phyloP scores from a whole-genome alignment of 1,140 invertebrate species.

The Dreissena polymorpha region DNA sequence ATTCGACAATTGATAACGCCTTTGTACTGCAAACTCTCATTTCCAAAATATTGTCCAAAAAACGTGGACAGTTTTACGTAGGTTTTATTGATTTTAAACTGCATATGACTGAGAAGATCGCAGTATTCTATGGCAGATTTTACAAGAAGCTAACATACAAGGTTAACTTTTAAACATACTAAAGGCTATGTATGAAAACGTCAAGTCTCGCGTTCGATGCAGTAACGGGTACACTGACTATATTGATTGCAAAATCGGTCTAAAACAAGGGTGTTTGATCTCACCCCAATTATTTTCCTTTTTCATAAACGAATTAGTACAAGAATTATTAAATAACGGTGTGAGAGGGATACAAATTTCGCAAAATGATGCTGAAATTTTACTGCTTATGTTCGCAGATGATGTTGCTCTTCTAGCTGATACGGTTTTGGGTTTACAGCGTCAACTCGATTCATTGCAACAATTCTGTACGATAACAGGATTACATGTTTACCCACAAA shows the following conservation, averaged over 20 bases:
- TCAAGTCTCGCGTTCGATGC: too few species aligned
- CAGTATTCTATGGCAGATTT: neutral
- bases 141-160: too few species aligned
- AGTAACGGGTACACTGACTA: neutral
- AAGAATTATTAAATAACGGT: slow-evolving; percentile 13
- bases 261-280: neutral
- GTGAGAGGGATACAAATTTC: slow-evolving; percentile 25
- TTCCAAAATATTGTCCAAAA: slow-evolving; percentile 46
- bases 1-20: slow-evolving; percentile 48
- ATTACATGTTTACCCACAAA: neutral
- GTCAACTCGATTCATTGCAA: neutral
- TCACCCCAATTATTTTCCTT: slow-evolving; percentile 41
- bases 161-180: too few species aligned
- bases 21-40: slow-evolving; percentile 32
- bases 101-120: slow-evolving; percentile 4
- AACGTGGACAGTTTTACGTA: slow-evolving; percentile 18
- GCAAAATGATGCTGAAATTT: neutral
- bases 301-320: slow-evolving; percentile 46
- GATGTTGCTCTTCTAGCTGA: slow-evolving; percentile 42
- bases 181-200: too few species aligned
- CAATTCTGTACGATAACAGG: neutral
- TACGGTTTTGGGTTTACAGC: slow-evolving; percentile 18
- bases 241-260: neutral
- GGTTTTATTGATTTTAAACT: slow-evolving; percentile 5
- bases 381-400: slow-evolving; percentile 48